Evolutionary conservation across 2,888 invertebrate genomes (phyloP).

Genomic region (Phortica magna): DNA sequence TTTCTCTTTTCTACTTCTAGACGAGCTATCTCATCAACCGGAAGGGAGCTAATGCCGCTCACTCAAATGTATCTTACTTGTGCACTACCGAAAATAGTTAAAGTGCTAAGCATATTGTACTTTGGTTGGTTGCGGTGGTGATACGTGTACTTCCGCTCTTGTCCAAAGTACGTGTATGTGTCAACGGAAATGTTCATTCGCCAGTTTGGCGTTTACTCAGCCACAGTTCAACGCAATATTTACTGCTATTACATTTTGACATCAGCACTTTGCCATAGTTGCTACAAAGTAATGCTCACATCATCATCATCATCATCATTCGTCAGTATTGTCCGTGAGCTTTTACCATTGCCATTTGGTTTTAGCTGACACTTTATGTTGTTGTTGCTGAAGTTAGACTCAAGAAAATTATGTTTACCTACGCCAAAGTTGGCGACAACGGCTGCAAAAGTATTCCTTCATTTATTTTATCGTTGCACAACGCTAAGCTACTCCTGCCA

Average conservation of each 20-base stretch:
- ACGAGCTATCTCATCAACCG: neutral
- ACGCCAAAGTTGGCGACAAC: neutral
- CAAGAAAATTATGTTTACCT: slow-evolving; percentile 33
- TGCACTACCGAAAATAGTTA: neutral
- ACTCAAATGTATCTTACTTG: neutral
- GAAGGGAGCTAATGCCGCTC: neutral
- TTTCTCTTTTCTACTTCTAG: neutral
- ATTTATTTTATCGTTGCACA: neutral
- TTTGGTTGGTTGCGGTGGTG: slow-evolving; percentile 3
- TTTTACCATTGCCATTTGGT: slow-evolving; percentile 18
- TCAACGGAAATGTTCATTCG: slow-evolving; percentile 25
- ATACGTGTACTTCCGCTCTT: slow-evolving; percentile 17
- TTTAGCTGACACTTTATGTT: slow-evolving; percentile 24
- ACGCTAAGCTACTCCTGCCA: too few species aligned
- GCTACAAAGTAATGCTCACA: neutral
- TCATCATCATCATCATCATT: neutral
- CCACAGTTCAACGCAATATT: neutral
- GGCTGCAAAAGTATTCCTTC: neutral
- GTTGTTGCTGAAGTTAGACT: slow-evolving; percentile 13
- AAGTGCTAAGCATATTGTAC: neutral
- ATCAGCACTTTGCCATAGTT: neutral
- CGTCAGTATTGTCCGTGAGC: neutral
- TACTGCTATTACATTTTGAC: neutral
- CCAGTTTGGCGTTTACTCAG: slow-evolving; percentile 22
- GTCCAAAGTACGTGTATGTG: neutral